Conservation (phyloP, 2,113 vertebrate species). For the Speoplatyrhinus poulsoni region DNA sequence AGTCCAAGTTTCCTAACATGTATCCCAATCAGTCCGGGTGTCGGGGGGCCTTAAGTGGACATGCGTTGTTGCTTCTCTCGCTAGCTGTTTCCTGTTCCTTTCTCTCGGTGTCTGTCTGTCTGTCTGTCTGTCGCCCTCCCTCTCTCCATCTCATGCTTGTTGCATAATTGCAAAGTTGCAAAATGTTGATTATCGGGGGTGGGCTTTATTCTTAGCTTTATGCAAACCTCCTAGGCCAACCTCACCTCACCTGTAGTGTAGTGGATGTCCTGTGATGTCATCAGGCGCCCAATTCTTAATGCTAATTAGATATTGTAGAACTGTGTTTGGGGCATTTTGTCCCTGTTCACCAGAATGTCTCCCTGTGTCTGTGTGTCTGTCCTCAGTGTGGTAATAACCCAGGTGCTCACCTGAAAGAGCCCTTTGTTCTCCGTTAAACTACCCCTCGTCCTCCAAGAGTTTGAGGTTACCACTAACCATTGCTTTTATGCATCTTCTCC, state of each 20-base stretch:
- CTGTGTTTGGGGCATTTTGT: no score
- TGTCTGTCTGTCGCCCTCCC: not conserved
- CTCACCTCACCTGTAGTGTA: slow-evolving; percentile 2
- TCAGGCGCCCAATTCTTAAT: no score
- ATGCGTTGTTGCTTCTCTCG: slow-evolving; percentile 10
- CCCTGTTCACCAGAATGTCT: not conserved
- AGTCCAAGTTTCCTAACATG: not conserved
- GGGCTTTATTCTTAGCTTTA: slow-evolving; percentile 23
- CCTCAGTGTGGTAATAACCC: slow-evolving; percentile 7
- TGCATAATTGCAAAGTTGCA: not conserved
- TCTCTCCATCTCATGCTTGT: slow-evolving; percentile 12
- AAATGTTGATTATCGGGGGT: slow-evolving; percentile 38
- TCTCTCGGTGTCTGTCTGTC: not conserved
- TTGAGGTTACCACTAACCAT: no score
- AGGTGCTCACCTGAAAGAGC: slow-evolving; percentile 45
- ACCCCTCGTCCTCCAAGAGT: not conserved
- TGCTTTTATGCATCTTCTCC: no score
- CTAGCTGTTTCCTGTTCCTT: not conserved
- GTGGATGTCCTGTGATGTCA: not conserved
- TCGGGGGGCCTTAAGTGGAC: slow-evolving; percentile 22
- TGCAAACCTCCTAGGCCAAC: slow-evolving; percentile 30
- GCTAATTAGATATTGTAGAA: no score
- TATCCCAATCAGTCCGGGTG: slow-evolving; percentile 30
- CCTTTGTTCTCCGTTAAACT: slow-evolving; percentile 44
- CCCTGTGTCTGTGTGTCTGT: not conserved